Evolutionary conservation across 2,797 vertebrate genomes (phyloP).

Genomic region (Enteromius fasciolatus): DNA sequence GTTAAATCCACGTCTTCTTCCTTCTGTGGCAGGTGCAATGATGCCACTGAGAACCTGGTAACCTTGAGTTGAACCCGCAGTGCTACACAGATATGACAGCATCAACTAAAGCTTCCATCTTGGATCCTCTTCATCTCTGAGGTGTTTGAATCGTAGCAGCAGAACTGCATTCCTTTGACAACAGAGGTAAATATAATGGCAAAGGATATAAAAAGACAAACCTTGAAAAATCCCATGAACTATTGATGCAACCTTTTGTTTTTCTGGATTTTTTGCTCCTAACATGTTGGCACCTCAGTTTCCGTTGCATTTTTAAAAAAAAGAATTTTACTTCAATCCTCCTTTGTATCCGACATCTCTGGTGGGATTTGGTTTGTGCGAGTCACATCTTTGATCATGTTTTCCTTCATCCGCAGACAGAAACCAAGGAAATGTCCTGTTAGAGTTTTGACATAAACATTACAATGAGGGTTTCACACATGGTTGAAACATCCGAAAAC

Average conservation of each 20-base stretch:
- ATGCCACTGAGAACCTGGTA: conserved; percentile 75
- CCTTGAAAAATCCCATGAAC: conserved; percentile 65
- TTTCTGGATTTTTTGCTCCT: conserved; percentile 32
- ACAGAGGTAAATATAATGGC: conserved; percentile 49
- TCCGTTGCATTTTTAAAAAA: neutral
- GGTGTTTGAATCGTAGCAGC: conserved; percentile 61
- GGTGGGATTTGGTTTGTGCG: conserved; percentile 35
- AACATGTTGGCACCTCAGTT: conserved; percentile 25
- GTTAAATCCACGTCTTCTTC: conserved; percentile 64
- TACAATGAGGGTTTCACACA: conserved; percentile 64
- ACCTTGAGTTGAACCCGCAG: conserved; percentile 75
- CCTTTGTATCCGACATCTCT: conserved; percentile 43
- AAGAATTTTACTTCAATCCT: conserved; percentile 37
- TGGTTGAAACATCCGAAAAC: neutral
- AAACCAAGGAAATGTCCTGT: conserved; percentile 46
- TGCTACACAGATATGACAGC: conserved; percentile 76
- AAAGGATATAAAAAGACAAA: conserved; percentile 55
- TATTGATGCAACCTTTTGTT: conserved; percentile 71
- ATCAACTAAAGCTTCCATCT: conserved; percentile 70
- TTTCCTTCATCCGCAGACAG: conserved; percentile 49
- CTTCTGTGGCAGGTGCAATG: conserved; percentile 67
- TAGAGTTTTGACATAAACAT: conserved; percentile 60
- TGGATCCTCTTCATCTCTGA: conserved; percentile 56
- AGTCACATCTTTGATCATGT: conserved; percentile 56
- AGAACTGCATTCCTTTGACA: conserved; percentile 59